Conservation (phyloP, 2,113 vertebrate species). For the Martes martes region DNA sequence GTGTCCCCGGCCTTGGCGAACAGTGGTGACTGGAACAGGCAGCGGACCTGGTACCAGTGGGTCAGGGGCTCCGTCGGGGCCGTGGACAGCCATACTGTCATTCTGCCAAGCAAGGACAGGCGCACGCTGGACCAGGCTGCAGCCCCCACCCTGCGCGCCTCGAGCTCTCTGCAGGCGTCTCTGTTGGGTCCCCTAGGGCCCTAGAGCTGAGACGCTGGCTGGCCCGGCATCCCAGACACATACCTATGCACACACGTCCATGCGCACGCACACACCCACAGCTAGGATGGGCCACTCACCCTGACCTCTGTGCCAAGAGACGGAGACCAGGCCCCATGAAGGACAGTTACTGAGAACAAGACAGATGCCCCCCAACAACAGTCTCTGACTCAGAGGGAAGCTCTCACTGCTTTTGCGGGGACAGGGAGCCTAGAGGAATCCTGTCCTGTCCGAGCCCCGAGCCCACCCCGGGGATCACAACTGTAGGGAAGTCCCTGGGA, state of each 20-base stretch:
- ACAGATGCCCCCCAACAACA: background rate
- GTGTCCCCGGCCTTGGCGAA: slow-evolving; percentile 97
- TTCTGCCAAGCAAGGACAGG: slow-evolving; percentile 78
- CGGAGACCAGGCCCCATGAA: background rate
- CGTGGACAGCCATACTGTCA: slow-evolving; percentile 96
- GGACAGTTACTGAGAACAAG: background rate
- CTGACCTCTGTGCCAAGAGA: background rate
- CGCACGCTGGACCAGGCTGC: background rate
- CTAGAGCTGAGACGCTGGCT: background rate
- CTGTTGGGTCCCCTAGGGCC: background rate
- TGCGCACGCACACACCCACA: too few species aligned
- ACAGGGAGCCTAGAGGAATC: background rate
- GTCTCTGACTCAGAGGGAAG: background rate
- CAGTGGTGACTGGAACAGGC: slow-evolving; percentile 95
- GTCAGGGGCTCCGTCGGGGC: slow-evolving; percentile 96
- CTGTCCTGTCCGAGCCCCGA: background rate
- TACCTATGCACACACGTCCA: rapidly evolving
- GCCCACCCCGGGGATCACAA: background rate
- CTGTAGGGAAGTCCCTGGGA: background rate
- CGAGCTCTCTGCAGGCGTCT: background rate
- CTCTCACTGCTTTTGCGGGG: background rate
- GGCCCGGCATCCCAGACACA: background rate
- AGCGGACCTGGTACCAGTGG: slow-evolving; percentile 97
- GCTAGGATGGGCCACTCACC: background rate
- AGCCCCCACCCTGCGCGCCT: background rate